Base-by-base conservation (phyloP, 2,797 vertebrate genomes). In the Oophaga sylvatica region DNA sequence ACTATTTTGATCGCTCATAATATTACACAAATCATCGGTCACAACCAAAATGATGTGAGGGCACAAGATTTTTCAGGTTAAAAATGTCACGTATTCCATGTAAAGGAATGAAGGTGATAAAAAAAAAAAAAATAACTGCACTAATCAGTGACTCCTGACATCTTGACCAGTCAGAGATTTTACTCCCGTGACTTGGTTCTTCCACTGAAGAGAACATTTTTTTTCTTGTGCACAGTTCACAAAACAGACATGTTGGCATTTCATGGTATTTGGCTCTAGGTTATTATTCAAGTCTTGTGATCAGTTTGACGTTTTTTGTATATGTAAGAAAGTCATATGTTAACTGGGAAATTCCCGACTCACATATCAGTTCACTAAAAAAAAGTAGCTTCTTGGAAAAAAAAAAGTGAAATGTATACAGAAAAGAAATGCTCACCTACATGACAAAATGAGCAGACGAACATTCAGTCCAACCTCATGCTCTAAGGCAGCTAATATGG, bases 261-360 rank as follows among this genome's bases (percentile, higher is more conserved):
- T 80, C 22, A 20, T 35, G 59, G 8, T 10, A 20, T 20, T n/a
- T 12, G 13, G 22, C 60, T 16, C 12, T 9, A 57, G 35, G 13
- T 84, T n/a, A 75, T 45, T 22, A 83, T 19, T 41, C 31, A 11
- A 62, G 57, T 84, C 82, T 57, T 20, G 73, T 84, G 68, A 84
- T 41, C 56, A 17, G 10, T 56, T 56, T n/a, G 45, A 76, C 29
- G 29, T 11, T 56, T 53, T 68, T 26, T 56, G 15, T 53, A 35
- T 68, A 16, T 26, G 3, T n/a, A 59, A 79, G 0, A 31, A 17
- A 31, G 71, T 75, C 53, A 59, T 59, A 59, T 57, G 76, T 57
- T n/a, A 29, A 17, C 15, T 59, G 5, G 9, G 19, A 48, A 48
- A 15, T 73, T 3, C 3, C 35, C 5, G 8, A 48, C 22, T 26